phyloP scores from a whole-genome alignment of 2,888 invertebrate genomes.

The Parnassius glacialis region DNA sequence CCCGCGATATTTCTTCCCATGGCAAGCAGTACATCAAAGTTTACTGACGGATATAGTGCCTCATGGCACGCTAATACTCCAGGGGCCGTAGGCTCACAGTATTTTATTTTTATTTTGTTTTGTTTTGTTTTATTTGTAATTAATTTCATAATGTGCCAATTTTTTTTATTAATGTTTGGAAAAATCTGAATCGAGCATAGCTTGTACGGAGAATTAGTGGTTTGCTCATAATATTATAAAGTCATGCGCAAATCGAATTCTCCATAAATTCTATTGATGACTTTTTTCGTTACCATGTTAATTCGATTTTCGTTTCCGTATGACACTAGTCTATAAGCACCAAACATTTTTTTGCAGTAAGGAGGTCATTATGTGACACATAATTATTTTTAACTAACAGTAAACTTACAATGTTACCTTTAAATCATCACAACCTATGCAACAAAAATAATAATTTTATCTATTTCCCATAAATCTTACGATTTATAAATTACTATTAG shows the following conservation, averaged over 20 bases:
- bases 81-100: constrained; percentile 66
- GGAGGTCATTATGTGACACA: constrained; percentile 38
- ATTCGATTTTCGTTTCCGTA: constrained; percentile 48
- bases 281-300: constrained; percentile 33
- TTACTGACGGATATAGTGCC: constrained; percentile 60
- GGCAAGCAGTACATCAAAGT: constrained; percentile 84
- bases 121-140: constrained; percentile 74
- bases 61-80: constrained; percentile 45
- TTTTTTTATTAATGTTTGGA: constrained; percentile 71
- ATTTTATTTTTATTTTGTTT: constrained; percentile 56
- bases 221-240: constrained; percentile 40
- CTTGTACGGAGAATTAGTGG: constrained; percentile 60
- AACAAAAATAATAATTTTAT: constrained; percentile 43
- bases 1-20: constrained; percentile 81
- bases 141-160: constrained; percentile 79
- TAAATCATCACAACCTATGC: constrained; percentile 36
- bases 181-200: constrained; percentile 71
- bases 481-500: constrained; percentile 33
- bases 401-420: constrained; percentile 39
- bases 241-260: constrained; percentile 46
- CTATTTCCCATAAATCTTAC: constrained; percentile 42
- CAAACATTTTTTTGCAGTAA: constrained; percentile 57
- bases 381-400: constrained; percentile 15
- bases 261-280: constrained; percentile 56
- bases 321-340: constrained; percentile 75